A percentile compares a stretch with the other conserved stretches of the same genome.
Evolutionary conservation across 2,113 vertebrate genomes (phyloP).

Genomic region (Meles meles): DNA sequence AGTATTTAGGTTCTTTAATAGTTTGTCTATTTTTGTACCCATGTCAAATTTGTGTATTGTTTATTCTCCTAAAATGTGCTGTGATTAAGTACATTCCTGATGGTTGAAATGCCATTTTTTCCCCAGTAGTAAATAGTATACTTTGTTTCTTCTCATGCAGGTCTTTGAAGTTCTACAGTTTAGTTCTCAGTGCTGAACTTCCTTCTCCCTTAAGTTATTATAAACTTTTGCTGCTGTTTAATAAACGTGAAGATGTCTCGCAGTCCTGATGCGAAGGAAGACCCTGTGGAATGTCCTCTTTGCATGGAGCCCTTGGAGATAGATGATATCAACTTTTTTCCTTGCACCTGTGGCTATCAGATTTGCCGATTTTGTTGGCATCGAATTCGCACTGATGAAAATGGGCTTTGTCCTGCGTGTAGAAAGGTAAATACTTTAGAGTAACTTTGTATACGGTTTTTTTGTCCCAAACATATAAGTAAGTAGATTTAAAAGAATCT

Average conservation of each 20-base stretch:
- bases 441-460: background rate
- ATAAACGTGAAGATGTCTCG: constrained; percentile 92
- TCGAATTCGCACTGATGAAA: constrained; percentile 99
- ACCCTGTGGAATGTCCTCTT: constrained; percentile 98
- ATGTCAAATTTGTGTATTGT: background rate
- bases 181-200: constrained; percentile 79
- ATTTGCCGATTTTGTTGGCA: constrained; percentile 99
- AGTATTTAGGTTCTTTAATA: background rate
- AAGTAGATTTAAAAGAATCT: constrained; percentile 23
- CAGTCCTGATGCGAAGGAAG: constrained; percentile 98
- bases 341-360: constrained; percentile 99
- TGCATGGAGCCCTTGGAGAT: constrained; percentile 99
- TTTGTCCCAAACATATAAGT: background rate
- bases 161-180: constrained; percentile 77
- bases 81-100: background rate
- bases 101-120: constrained; percentile 20
- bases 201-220: constrained; percentile 86
- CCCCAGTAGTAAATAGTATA: constrained; percentile 30
- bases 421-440: constrained; percentile 91
- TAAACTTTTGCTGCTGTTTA: constrained; percentile 86
- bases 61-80: background rate
- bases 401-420: constrained; percentile 98
- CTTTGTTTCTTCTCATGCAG: constrained; percentile 75
- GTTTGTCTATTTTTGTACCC: background rate
- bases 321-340: constrained; percentile 99